phyloP scores from a whole-genome alignment of 2,113 vertebrate genomes.

The Nibea coibor region DNA sequence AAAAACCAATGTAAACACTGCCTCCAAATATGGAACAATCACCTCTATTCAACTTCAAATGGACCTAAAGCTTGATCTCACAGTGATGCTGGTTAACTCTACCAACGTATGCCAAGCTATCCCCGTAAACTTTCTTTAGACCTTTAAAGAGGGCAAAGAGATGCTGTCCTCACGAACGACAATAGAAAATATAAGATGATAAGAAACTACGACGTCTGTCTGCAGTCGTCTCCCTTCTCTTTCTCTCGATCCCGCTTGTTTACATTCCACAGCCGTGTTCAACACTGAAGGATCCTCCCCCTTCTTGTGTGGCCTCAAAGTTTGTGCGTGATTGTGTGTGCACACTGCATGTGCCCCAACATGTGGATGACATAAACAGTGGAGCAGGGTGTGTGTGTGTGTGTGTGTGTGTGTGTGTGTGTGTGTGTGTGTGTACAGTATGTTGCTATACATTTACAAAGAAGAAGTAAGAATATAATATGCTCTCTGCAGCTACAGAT shows the following conservation, averaged over 20 bases:
- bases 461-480: conserved; percentile 18
- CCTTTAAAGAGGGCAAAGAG: neutral
- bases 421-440: neutral
- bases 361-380: conserved; percentile 79
- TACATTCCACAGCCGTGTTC: conserved; percentile 83
- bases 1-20: conserved; percentile 46
- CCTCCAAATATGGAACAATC: conserved; percentile 39
- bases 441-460: conserved; percentile 15
- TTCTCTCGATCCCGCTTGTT: conserved; percentile 75
- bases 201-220: conserved; percentile 32
- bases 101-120: conserved; percentile 6
- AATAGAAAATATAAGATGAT: conserved; percentile 2
- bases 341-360: conserved; percentile 63
- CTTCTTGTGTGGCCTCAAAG: conserved; percentile 80
- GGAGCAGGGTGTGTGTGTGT: conserved; percentile 23
- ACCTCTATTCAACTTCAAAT: conserved; percentile 56
- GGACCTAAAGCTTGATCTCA: conserved; percentile 42
- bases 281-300: conserved; percentile 75
- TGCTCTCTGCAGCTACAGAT: conserved; percentile 31
- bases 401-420: conserved; percentile 17
- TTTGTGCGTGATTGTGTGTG: conserved; percentile 17
- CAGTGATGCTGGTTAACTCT: conserved; percentile 25
- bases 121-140: neutral
- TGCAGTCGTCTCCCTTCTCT: conserved; percentile 24
- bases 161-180: neutral